A percentile compares a stretch with the other conserved stretches of the same genome.
Evolutionary conservation across 2,888 invertebrate species (phyloP).

Genomic region (Leucophenga maculata): DNA sequence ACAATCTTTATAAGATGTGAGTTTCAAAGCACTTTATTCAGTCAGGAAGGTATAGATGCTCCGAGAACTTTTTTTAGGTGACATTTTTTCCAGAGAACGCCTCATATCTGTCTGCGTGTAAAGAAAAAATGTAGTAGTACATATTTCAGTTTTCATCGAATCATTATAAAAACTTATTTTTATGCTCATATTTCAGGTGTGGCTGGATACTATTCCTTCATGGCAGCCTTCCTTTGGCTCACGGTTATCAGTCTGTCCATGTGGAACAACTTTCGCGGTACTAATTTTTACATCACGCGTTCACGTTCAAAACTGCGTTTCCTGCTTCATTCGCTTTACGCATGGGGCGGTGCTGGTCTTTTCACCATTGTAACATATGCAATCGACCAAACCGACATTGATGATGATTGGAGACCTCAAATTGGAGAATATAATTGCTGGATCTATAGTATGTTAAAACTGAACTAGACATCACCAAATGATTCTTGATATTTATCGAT

Average conservation of each 20-base stretch:
- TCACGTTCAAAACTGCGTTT: conserved; percentile 68
- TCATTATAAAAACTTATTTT: too few species aligned
- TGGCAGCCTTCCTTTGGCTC: conserved; percentile 88
- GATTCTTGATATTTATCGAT: neutral
- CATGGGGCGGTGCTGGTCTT: conserved; percentile 66
- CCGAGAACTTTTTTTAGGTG: too few species aligned
- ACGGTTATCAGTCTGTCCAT: conserved; percentile 91
- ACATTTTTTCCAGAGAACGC: too few species aligned
- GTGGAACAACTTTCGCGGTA: conserved; percentile 77
- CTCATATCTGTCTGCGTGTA: too few species aligned
- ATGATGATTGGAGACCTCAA: too few species aligned
- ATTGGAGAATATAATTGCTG: conserved; percentile 76
- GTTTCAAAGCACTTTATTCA: too few species aligned
- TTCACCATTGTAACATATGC: conserved; percentile 56
- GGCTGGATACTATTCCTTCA: conserved; percentile 85
- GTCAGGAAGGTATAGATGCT: too few species aligned
- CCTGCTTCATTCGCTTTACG: conserved; percentile 66
- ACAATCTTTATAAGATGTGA: too few species aligned
- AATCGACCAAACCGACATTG: conserved; percentile 68
- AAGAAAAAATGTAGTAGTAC: too few species aligned
- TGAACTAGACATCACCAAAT: neutral
- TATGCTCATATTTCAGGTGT: too few species aligned
- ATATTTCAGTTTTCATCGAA: too few species aligned
- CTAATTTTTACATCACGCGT: conserved; percentile 62
- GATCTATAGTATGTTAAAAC: conserved; percentile 75